Evolutionary conservation across 2,888 invertebrate genomes (phyloP).

Genomic region (Amblyjoppa fuscipennis): DNA sequence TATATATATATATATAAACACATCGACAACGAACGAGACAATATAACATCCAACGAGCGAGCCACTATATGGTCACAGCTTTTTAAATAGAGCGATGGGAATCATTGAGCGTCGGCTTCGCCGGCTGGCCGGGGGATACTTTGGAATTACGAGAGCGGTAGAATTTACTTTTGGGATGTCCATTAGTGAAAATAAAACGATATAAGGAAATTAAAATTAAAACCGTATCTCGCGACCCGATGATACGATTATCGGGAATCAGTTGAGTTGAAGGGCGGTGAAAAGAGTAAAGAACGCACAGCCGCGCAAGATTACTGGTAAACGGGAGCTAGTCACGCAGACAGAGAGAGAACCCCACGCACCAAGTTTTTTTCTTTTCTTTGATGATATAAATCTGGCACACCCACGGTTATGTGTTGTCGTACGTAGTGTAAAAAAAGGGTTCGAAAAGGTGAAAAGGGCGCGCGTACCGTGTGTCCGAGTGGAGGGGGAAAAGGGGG

Average conservation of each 20-base stretch:
- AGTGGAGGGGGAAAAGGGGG: background rate
- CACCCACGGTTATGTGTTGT: conserved; percentile 32
- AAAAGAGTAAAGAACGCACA: conserved; percentile 37
- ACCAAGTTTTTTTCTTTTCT: conserved; percentile 20
- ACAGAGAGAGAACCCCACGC: conserved; percentile 29
- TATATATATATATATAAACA: conserved; percentile 75
- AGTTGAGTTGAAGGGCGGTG: conserved; percentile 18
- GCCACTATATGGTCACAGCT: conserved; percentile 85
- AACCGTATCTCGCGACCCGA: conserved; percentile 17
- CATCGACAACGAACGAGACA: conserved; percentile 85
- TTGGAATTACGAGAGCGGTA: conserved; percentile 35
- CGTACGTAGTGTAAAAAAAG: conserved; percentile 15
- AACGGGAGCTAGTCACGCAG: conserved; percentile 43
- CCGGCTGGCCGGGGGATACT: conserved; percentile 55
- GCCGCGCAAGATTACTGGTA: conserved; percentile 27
- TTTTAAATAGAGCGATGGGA: conserved; percentile 79
- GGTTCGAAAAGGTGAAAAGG: conserved; percentile 34
- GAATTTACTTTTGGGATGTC: conserved; percentile 18
- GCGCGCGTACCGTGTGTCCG: conserved; percentile 33
- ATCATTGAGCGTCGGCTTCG: conserved; percentile 56
- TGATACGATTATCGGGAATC: conserved; percentile 34
- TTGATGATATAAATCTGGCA: conserved; percentile 55
- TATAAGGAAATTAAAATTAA: background rate
- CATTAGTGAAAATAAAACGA: conserved; percentile 6
- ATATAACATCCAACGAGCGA: conserved; percentile 85